These are phyloP conservation scores for Drosophila pruinosa DNA, from an alignment of 1,140 invertebrate species.

Conservation along the genomic window DNA sequence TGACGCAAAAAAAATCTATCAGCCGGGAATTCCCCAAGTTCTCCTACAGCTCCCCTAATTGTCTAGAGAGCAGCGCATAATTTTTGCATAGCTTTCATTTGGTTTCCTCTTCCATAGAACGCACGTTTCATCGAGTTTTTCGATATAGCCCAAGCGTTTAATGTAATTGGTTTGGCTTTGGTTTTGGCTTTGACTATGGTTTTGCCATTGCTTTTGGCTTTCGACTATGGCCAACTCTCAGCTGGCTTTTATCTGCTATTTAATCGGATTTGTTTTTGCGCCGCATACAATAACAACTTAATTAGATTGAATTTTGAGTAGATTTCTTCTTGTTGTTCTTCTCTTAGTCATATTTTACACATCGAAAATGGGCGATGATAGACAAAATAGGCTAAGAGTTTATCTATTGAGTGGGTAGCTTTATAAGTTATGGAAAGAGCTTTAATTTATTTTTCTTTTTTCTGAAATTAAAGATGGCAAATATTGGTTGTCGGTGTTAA, in stretches of 20 bases:
- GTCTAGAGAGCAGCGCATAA: conserved; percentile 51
- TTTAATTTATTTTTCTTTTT: too few relatives aligned
- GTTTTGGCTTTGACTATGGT: not conserved
- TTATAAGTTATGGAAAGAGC: not conserved
- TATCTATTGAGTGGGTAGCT: conserved; percentile 5
- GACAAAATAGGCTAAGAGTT: conserved; percentile 50
- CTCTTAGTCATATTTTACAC: conserved; percentile 55
- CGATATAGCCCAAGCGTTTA: conserved; percentile 44
- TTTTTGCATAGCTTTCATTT: conserved; percentile 70
- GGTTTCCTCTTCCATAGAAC: conserved; percentile 35
- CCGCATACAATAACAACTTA: conserved; percentile 72
- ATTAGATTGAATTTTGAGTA: conserved; percentile 68
- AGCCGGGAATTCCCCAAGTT: conserved; percentile 20
- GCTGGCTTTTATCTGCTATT: conserved; percentile 38
- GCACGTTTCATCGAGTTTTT: conserved; percentile 38
- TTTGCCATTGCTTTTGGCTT: conserved; percentile 20
- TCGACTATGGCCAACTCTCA: conserved; percentile 29
- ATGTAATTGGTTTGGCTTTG: conserved; percentile 71
- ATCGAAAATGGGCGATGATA: conserved; percentile 37
- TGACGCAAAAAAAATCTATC: conserved; percentile 23
- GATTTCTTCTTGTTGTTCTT: conserved; percentile 15
- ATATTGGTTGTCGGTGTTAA: too few relatives aligned
- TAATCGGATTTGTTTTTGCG: conserved; percentile 71
- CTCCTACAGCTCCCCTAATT: conserved; percentile 44
- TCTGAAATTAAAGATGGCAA: too few relatives aligned